Base-by-base conservation (phyloP, 2,797 vertebrate species). In the Tinamus major region DNA sequence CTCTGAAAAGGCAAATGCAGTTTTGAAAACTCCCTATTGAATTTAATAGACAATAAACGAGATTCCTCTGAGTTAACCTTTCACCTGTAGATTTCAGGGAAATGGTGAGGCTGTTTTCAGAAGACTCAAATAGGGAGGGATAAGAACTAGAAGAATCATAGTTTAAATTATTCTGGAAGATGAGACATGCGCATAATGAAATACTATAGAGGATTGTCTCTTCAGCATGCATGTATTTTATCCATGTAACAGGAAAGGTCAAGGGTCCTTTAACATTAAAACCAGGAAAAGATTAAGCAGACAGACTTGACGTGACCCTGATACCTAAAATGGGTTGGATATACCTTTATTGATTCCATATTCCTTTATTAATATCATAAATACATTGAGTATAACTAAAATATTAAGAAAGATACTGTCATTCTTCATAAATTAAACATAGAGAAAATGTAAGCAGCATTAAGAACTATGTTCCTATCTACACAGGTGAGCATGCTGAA, bases 1-100 rank as follows among this genome's bases (percentile, higher is more conserved):
- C 74, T 76, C 65, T 88, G 94, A 82, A 96, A 96, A 94, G 69
- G 85, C 49, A 86, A 95, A 92, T 71, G 76, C 46, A 79, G 49
- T 72, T 35, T 78, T 76, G 90, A 95, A 94, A 92, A 1, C n/a
- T 94, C 61, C 63, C 18, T 90, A 49, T 71, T 95, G 51, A 86
- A 93, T 92, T 93, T 91, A 92, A 90, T 44, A 94, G 86, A 48
- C 63, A 89, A 95, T 69, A 95, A 95, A 95, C 94, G 42, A 58
- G 56, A 93, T 82, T 95, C 33, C 41, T 92, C 33, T 75, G 35
- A 76, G 79, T 93, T 96, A 96, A 81, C 46, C 82, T 96, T 94
- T 93, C 71, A 91, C 12, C 3, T 85, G 37, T 39, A 88, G 61
- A 87, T 91, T 94, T 95, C 86, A 92, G 82, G 82, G 79, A 95